Conservation (phyloP, 2,888 invertebrate genomes). For the Zygaena filipendulae region DNA sequence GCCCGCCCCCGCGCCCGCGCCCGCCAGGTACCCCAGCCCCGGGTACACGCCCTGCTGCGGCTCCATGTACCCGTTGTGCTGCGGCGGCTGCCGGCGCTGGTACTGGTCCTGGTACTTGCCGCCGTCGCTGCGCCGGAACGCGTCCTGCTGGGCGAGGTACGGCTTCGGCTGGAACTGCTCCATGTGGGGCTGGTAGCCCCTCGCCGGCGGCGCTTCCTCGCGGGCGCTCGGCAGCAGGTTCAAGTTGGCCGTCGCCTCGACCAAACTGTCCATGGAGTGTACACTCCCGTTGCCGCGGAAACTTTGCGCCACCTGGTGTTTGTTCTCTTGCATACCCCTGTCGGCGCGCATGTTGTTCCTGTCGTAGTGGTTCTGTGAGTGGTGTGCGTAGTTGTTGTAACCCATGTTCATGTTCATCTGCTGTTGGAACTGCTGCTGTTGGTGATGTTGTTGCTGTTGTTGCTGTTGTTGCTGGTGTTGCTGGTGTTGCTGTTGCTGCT, state of each 20-base stretch:
- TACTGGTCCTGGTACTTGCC: constrained; percentile 42
- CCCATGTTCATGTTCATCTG: constrained; percentile 6
- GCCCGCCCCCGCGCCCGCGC: constrained; percentile 24
- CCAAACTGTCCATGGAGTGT: constrained; percentile 42
- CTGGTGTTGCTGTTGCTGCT: constrained; percentile 17
- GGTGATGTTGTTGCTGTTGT: constrained; percentile 15
- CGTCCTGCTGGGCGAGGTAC: constrained; percentile 31
- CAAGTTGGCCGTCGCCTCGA: constrained; percentile 42
- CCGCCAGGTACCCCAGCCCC: constrained; percentile 31
- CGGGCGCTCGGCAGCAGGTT: constrained; percentile 32
- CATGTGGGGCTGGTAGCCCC: constrained; percentile 30
- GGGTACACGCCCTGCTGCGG: constrained; percentile 34
- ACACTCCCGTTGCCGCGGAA: constrained; percentile 31
- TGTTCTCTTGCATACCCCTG: constrained; percentile 33
- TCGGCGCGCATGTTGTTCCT: constrained; percentile 21
- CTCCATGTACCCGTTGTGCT: constrained; percentile 46
- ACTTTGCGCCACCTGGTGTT: constrained; percentile 28
- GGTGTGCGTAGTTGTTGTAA: constrained; percentile 1
- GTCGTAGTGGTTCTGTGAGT: constrained; percentile 13
- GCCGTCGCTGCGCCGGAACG: constrained; percentile 32
- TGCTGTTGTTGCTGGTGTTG: constrained; percentile 16
- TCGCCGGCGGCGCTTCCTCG: constrained; percentile 29
- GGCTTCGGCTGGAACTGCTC: constrained; percentile 33
- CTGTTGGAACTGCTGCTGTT: no score
- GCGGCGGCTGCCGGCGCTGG: constrained; percentile 26